Evolutionary conservation across 2,888 invertebrate genomes (phyloP).

Genomic region (Pseudolycoriella hygida): DNA sequence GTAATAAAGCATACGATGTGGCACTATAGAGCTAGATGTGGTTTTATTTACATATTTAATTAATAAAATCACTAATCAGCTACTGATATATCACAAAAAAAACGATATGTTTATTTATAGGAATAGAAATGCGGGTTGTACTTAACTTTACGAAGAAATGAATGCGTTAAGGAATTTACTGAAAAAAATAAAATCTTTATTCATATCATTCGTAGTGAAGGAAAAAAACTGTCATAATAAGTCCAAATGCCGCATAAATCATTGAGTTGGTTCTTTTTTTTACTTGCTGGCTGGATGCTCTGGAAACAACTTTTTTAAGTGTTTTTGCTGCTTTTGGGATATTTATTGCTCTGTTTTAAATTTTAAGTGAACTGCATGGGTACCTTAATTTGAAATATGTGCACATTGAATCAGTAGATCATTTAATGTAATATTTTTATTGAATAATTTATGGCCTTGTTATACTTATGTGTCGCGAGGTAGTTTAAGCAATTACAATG

Average conservation of each 20-base stretch:
- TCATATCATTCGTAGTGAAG: neutral
- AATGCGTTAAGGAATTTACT: too few species aligned
- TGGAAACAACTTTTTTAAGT: neutral
- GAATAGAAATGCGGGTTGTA: too few species aligned
- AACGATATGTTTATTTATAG: neutral
- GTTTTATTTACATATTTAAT: too few species aligned
- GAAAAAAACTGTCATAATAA: slow-evolving; percentile 3
- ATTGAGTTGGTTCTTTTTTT: neutral
- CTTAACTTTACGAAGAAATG: too few species aligned
- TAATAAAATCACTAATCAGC: neutral
- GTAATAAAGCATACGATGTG: neutral
- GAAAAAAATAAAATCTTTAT: neutral
- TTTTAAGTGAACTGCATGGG: neutral
- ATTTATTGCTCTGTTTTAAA: neutral
- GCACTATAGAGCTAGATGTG: too few species aligned
- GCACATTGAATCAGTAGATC: neutral
- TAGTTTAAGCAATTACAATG: too few species aligned
- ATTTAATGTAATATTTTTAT: neutral
- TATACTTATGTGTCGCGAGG: too few species aligned
- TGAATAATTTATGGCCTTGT: too few species aligned
- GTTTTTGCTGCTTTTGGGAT: neutral
- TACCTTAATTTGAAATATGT: neutral
- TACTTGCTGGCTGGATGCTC: neutral
- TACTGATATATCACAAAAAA: neutral
- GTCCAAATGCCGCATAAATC: slow-evolving; percentile 3